Percentiles rank a stretch among this genome's conserved stretches.
Evolutionary conservation across 2,113 vertebrate species (phyloP).

Genomic region (Anhinga anhinga): DNA sequence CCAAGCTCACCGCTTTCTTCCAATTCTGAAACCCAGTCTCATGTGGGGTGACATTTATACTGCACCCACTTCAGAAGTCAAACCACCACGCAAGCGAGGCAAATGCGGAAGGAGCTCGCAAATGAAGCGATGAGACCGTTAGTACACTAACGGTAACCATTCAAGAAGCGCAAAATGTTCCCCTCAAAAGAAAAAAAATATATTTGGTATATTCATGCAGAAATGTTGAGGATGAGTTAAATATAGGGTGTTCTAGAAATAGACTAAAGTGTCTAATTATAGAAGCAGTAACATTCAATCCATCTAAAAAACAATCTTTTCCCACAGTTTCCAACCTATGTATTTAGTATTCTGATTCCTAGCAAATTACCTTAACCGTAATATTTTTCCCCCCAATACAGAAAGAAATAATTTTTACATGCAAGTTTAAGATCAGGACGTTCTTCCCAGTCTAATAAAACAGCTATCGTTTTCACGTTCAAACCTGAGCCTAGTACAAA

Average conservation of each 20-base stretch:
- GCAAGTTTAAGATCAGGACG: not conserved
- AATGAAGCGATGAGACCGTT: not conserved
- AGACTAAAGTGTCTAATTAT: not conserved
- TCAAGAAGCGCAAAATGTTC: not conserved
- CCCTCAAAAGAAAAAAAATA: not conserved
- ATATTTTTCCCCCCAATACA: not conserved
- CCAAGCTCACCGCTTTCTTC: not conserved
- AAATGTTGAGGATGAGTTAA: not conserved
- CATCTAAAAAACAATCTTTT: slow-evolving; percentile 18
- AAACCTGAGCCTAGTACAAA: not conserved
- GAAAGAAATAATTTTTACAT: not conserved
- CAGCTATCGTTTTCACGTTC: not conserved
- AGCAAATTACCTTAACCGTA: not conserved
- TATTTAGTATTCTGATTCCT: not conserved
- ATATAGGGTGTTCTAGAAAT: slow-evolving; percentile 34
- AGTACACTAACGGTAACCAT: not conserved
- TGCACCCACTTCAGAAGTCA: not conserved
- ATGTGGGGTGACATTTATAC: not conserved
- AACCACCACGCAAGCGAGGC: not conserved
- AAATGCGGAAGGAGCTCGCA: not conserved
- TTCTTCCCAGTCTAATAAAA: not conserved
- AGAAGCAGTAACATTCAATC: slow-evolving; percentile 11
- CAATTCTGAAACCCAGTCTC: not conserved
- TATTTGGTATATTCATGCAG: not conserved
- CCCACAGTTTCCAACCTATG: slow-evolving; percentile 26